Base-by-base conservation (phyloP, 2,113 vertebrate species). In the Epinephelus fuscoguttatus region DNA sequence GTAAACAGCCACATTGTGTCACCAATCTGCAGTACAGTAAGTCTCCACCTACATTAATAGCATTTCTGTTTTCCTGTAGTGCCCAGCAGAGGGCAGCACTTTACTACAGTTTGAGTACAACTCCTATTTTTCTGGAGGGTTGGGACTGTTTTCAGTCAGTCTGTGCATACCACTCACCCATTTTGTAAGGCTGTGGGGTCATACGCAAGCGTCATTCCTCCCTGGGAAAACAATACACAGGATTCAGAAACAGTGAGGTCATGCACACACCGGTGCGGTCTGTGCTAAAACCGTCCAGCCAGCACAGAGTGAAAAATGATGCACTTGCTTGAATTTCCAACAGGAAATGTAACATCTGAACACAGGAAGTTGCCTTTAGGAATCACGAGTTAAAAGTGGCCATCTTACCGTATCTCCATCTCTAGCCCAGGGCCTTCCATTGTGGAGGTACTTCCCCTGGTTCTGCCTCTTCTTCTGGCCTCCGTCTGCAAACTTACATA, bases 401-500 rank as follows among this genome's bases (percentile, higher is more conserved):
- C 2, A 15, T n/a, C 84, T 95, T 84, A 98, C 97, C 92, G 95
- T 91, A 19, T 99, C 98, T 33, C 96, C 94, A 4, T 97, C 97
- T 92, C 97, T 94, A 13, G 94, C 91, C 97, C 98, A 99, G 25
- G 96, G 94, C 73, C 97, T 94, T 75, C 97, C 97, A 23, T 98
- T 98, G 67, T 96, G 97, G 78, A 97, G 94, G 52, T 96, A 98
- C 90, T 97, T 99, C 80, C 97, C 96, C 91, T 97, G 98, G 90
- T 95, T 96, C 93, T 97, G 97, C 61, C 97, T 94, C 92, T 98
- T 98, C 94, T 98, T 99, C 91, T 98, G 98, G 14, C 98, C 98
- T 3, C 98, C 97, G 45, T 99, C 97, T 25, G 97, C 98, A 95
- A 99, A 99, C 92, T 98, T 99, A 91, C 97, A 98, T 92, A 98